Base-by-base conservation (phyloP, 2,888 invertebrate species). In the Psococerastis gibbosa region DNA sequence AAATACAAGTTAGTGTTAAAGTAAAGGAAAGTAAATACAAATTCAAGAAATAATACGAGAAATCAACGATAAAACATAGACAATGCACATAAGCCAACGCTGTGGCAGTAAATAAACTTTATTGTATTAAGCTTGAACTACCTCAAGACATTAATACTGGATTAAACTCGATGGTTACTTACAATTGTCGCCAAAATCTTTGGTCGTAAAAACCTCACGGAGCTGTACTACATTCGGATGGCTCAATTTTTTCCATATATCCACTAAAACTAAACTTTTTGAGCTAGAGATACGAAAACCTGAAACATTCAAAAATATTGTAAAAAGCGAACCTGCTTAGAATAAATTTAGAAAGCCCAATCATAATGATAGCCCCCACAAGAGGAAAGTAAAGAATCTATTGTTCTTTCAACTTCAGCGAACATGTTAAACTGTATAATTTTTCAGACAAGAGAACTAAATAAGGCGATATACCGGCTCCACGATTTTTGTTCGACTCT, bases 181-280 rank as follows among this genome's bases (percentile, higher is more conserved):
- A 91, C 89, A 94, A 65, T 83, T 79, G 67, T 97, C 97, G 54
- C 88, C 88, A 64, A 97, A 98, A 38, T 84, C 83, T 66, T 91
- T 88, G 32, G 95, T 94, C 31, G 87, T 82, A 65, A 95, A 92
- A 52, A 87, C 82, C 60, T 95, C 92, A 56, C 84, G 75, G 46
- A 97, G 67, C 54, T 83, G 82, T 47, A 95, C 87, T 52, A 97
- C 74, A 68, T 95, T 95, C 54, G 94, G 85, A 65, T 97, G 95
- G 57, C 80, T 78, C 45, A 97, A 68, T 63, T 88, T 83, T 61
- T 89, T 91, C 97, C 97, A 97, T 68, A 80, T 73, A 54, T 95
- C 94, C 33, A 94, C 80, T 52, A 80, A 65, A 22, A 77, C 67
- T 67, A 89, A 79, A 59, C 80, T 82, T 57, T 91, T 89, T 33